Conservation (phyloP, 1,140 invertebrate species). For the Physella acuta region DNA sequence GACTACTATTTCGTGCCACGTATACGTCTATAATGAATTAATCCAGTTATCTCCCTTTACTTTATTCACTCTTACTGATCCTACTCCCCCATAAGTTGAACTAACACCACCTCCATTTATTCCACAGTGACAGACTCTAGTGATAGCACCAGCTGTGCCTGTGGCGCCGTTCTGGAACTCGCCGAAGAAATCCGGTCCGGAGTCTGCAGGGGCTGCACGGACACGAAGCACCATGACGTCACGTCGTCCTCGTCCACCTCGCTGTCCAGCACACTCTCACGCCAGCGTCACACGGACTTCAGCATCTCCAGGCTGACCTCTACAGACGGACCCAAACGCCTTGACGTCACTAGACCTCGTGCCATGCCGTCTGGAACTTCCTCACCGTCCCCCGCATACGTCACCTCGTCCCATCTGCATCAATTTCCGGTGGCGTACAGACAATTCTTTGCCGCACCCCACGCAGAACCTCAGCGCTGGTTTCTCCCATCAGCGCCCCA, state of each 20-base stretch:
- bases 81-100: too few species aligned
- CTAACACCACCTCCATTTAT: too few species aligned
- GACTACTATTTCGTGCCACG: too few species aligned
- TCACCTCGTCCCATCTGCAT: not conserved
- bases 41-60: too few species aligned
- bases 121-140: constrained; percentile 21
- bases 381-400: not conserved
- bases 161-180: not conserved
- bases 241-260: not conserved
- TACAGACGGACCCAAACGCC: too few species aligned
- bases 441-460: not conserved
- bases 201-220: not conserved
- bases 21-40: too few species aligned
- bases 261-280: too few species aligned
- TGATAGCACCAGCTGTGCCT: constrained; percentile 3
- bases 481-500: not conserved
- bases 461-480: not conserved
- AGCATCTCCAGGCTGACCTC: constrained; percentile 35
- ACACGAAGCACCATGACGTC: not conserved
- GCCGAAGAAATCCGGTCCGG: not conserved
- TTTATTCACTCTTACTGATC: too few species aligned
- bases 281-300: constrained; percentile 27
- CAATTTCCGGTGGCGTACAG: not conserved
- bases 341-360: too few species aligned
- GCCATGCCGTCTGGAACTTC: too few species aligned